Evolutionary conservation across 2,888 invertebrate species (phyloP).

Genomic region (Spisula solida): DNA sequence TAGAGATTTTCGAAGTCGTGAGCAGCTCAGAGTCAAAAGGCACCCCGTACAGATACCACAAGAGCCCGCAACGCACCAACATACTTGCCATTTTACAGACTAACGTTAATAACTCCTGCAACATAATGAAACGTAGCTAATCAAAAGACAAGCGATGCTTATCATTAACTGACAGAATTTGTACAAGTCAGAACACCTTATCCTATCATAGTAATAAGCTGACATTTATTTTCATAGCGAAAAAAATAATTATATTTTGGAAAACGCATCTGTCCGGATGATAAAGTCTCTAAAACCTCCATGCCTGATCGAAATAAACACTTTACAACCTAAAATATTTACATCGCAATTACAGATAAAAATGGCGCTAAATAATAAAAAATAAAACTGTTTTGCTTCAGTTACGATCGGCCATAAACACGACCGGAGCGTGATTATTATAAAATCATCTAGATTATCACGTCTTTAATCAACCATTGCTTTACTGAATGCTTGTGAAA

Average conservation of each 20-base stretch:
- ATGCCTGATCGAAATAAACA: neutral
- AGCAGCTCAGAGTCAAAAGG: too few species aligned
- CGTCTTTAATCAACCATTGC: neutral
- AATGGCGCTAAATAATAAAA: neutral
- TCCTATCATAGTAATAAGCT: too few species aligned
- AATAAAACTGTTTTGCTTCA: slow-evolving; percentile 7
- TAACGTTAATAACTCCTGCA: too few species aligned
- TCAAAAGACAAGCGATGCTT: too few species aligned
- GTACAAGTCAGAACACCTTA: too few species aligned
- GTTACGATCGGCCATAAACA: neutral
- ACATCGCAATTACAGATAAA: neutral
- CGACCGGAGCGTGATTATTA: neutral
- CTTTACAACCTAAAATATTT: neutral
- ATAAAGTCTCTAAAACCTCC: neutral
- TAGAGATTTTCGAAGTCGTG: too few species aligned
- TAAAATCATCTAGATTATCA: slow-evolving; percentile 7
- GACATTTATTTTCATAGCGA: neutral
- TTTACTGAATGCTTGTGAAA: neutral
- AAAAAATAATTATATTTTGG: neutral
- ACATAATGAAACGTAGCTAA: too few species aligned
- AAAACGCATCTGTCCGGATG: neutral
- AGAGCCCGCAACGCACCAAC: too few species aligned
- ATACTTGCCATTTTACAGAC: too few species aligned
- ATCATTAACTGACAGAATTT: too few species aligned
- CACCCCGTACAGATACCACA: too few species aligned